Evolutionary conservation across 2,797 vertebrate species (phyloP), one percentile per base, ranked within the genome.

Genomic region (Hydrolagus colliei): DNA sequence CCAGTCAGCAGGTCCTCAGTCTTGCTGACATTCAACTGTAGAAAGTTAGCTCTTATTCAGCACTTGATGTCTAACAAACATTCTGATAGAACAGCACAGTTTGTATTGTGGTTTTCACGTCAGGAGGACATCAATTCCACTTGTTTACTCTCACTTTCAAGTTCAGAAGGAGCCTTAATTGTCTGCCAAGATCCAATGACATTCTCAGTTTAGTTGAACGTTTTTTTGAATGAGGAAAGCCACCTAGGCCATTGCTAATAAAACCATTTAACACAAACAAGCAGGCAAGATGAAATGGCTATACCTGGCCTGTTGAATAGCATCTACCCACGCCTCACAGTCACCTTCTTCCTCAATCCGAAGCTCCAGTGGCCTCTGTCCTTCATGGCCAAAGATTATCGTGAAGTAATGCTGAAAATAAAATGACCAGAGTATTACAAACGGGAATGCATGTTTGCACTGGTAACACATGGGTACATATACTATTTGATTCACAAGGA

Each of bases 261-360:
- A 41, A 10, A 32, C 16, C 79, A 68, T 32, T 20, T 84, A 16
- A 41, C 41, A 10, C 12, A 84, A 41, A 20, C 63, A 71, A 68
- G 6, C 41, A 20, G 67, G n/a, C 9, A 10, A 41, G 41, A 84
- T 71, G 5, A 68, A 68, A 18, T 10, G 32, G 75, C 20, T 13
- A 76, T 95, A 99, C 98, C 97, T 99, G 85, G 97, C 97, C 93
- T 98, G 98, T 87, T 98, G 97, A 92, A 99, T 98, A 89, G 94
- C 96, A 87, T 98, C 97, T 91, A 98, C 96, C 98, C 98, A 99
- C 90, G 98, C 96, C 16, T 97, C 96, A 75, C 98, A 97, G 16
- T 97, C 97, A 63, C 82, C 89, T 91, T 98, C 97, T 89, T 98
- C 97, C 18, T 99, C 98, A 0, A 96, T 97, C 82, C 97, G 95